Evolutionary conservation across 2,113 vertebrate genomes (phyloP), one percentile per base, ranked within the genome.

Genomic region (Eurystomus gularis): DNA sequence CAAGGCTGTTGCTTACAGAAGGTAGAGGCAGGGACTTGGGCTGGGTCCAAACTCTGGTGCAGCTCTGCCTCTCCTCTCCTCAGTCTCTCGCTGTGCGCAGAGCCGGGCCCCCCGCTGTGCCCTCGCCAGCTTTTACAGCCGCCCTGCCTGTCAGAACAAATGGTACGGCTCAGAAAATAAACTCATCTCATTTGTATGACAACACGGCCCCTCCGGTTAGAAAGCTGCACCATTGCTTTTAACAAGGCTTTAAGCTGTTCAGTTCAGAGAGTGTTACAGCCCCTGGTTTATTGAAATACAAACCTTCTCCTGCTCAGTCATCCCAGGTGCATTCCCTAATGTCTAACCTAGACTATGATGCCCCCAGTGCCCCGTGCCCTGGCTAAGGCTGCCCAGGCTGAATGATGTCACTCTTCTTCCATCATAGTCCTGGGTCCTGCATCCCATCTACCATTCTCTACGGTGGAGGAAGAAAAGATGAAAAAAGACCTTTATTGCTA

Each of bases 151-250:
- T 98, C 98, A 98, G 98, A 99, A 99, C 98, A 99, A 99, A 99
- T 99, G 98, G 98, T 98, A 98, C 95, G 96, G 97, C 95, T 98
- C 98, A 97, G 98, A 98, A 98, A 99, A 99, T 99, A 99, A 99
- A 99, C 99, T 98, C 99, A 98, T 99, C 98, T 99, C 98, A 99
- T 99, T 99, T 98, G 98, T 98, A 98, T 99, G 98, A 99, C 99
- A 99, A 99, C 98, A 98, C 97, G 96, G 98, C 98, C 98, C 98
- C 98, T 98, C 98, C 98, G 98, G 98, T 99, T 98, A 98, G 98
- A 98, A 99, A 97, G 98, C 97, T 98, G 98, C 97, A 98, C 98
- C 98, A 98, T 98, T 99, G 96, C 96, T 98, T 97, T 97, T 97
- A 98, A 97, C 97, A 97, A 98, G 97, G 96, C 96, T 97, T 96